Conservation (phyloP, 2,888 invertebrate species). For the Fragum fragum region DNA sequence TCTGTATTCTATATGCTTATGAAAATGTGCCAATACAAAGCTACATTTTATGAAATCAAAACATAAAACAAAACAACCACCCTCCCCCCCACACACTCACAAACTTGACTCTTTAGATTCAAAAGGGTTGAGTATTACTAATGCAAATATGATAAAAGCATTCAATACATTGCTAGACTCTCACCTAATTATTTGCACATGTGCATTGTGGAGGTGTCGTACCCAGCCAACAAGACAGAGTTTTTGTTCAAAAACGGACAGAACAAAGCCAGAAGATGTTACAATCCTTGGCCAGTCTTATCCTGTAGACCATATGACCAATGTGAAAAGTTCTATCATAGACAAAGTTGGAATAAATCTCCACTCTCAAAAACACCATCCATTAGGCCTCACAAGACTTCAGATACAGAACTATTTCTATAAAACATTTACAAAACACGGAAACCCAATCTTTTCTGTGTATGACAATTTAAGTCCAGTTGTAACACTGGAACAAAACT, state of each 20-base stretch:
- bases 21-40: no score
- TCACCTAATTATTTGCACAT: no score
- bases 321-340: conserved; percentile 94
- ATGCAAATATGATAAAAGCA: no score
- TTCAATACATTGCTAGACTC: no score
- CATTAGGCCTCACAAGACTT: conserved; percentile 93
- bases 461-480: conserved; percentile 95
- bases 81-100: no score
- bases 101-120: no score
- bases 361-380: conserved; percentile 93
- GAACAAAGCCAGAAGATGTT: conserved; percentile 1
- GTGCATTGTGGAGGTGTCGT: no score
- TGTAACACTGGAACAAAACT: conserved; percentile 96
- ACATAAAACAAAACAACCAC: no score
- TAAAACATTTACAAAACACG: conserved; percentile 91
- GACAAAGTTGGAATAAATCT: conserved; percentile 93
- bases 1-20: no score
- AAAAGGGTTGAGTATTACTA: no score
- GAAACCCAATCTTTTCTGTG: conserved; percentile 94
- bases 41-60: no score
- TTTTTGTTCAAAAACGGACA: conserved; percentile 3
- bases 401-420: conserved; percentile 94
- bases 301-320: conserved; percentile 93
- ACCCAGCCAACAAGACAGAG: neutral
- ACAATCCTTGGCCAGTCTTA: conserved; percentile 66